Conservation (phyloP, 2,113 vertebrate species). For the Phyllopteryx taeniolatus region DNA sequence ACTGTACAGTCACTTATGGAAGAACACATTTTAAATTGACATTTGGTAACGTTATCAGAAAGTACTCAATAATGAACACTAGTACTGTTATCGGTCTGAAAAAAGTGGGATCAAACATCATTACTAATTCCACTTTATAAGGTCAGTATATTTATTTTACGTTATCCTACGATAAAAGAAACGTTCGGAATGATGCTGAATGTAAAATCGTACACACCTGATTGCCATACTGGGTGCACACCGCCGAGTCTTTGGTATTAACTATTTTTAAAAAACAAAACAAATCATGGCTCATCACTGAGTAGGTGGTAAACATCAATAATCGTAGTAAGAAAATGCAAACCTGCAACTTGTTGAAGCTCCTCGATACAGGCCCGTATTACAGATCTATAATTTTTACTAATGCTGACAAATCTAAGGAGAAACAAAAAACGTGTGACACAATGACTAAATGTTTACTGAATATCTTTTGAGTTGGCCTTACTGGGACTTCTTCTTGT, state of each 20-base stretch:
- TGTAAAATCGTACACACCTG: constrained; percentile 75
- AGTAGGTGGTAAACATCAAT: neutral
- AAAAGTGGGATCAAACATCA: no score
- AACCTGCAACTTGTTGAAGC: constrained; percentile 85
- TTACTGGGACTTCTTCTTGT: constrained; percentile 79
- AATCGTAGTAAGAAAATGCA: constrained; percentile 4
- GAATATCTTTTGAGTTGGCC: constrained; percentile 7
- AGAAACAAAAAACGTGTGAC: constrained; percentile 16
- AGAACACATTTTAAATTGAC: neutral
- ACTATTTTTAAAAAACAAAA: constrained; percentile 67
- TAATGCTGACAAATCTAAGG: constrained; percentile 88
- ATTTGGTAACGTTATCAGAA: no score
- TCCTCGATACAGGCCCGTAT: constrained; percentile 95
- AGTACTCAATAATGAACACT: no score
- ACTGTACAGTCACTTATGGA: neutral
- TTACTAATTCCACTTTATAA: neutral
- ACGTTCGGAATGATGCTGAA: neutral
- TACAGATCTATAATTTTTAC: constrained; percentile 95
- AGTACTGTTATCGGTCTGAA: no score
- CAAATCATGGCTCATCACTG: neutral
- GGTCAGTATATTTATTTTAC: neutral
- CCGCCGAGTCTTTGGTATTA: constrained; percentile 71
- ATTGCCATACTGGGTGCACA: constrained; percentile 77
- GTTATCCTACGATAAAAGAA: neutral
- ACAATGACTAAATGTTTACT: neutral